Conservation (phyloP, 2,113 vertebrate genomes). For the Menidia beryllina region DNA sequence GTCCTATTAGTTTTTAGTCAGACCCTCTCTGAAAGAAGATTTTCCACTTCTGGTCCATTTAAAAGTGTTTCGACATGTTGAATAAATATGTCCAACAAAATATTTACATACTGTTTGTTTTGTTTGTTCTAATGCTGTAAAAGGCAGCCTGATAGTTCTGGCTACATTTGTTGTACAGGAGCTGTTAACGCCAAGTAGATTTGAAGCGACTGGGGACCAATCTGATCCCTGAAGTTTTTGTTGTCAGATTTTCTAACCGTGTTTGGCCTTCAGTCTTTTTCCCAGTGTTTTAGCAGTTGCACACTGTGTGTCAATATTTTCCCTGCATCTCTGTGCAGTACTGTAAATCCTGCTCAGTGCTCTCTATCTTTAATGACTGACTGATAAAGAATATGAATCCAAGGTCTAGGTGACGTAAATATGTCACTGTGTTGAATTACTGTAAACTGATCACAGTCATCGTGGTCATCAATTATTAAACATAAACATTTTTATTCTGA, state of each 20-base stretch:
- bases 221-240: conserved; percentile 36
- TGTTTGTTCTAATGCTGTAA: too few species aligned
- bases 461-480: not conserved
- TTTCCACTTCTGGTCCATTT: too few species aligned
- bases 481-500: conserved; percentile 1
- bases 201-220: not conserved
- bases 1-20: conserved; percentile 9
- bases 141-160: too few species aligned
- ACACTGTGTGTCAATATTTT: not conserved
- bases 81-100: too few species aligned
- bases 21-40: too few species aligned
- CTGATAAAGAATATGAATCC: not conserved
- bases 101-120: too few species aligned
- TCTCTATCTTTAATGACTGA: conserved; percentile 1
- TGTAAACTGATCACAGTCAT: conserved; percentile 15
- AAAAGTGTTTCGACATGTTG: too few species aligned
- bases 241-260: conserved; percentile 8
- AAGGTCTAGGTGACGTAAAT: not conserved
- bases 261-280: not conserved
- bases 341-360: not conserved
- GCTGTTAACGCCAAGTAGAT: conserved; percentile 12
- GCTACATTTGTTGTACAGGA: conserved; percentile 36
- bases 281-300: conserved; percentile 2
- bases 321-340: not conserved
- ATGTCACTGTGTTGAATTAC: not conserved